These are phyloP conservation scores for Pleuronectes platessa DNA, from an alignment of 2,113 vertebrate species.

Conservation along the genomic window DNA sequence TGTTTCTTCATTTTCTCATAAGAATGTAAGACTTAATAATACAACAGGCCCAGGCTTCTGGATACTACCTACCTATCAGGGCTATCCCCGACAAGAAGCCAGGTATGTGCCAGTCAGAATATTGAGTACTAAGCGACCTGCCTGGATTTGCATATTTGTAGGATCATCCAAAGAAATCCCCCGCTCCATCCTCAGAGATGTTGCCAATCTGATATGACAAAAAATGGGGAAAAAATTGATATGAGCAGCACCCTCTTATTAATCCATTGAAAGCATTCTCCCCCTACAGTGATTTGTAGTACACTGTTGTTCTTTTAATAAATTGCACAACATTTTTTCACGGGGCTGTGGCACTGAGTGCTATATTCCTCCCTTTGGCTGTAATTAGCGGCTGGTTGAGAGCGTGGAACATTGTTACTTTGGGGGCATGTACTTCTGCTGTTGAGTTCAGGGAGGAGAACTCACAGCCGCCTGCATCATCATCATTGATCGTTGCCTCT, in stretches of 20 bases:
- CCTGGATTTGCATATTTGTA: conserved; percentile 60
- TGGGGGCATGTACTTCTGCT: conserved; percentile 24
- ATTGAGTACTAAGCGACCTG: conserved; percentile 44
- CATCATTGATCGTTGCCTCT: background rate
- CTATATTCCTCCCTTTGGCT: conserved; percentile 58
- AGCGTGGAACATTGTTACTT: conserved; percentile 45
- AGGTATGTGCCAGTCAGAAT: conserved; percentile 37
- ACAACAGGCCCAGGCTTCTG: conserved; percentile 8
- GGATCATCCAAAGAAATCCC: conserved; percentile 67
- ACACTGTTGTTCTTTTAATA: conserved; percentile 59
- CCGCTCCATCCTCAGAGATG: conserved; percentile 33
- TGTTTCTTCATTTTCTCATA: background rate
- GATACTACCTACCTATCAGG: conserved; percentile 14
- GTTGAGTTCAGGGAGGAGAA: conserved; percentile 32
- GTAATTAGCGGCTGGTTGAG: conserved; percentile 69
- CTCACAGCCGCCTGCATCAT: conserved; percentile 36
- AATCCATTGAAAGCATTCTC: conserved; percentile 46
- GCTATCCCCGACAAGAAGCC: conserved; percentile 12
- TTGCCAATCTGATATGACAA: conserved; percentile 47
- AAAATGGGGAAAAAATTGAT: conserved; percentile 56
- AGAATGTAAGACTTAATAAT: conserved; percentile 35
- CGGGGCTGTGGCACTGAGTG: conserved; percentile 37
- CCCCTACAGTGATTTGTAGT: conserved; percentile 52
- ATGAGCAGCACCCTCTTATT: conserved; percentile 43
- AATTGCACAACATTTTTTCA: conserved; percentile 69